Base-by-base conservation (phyloP, 2,797 vertebrate species). In the Clangula hyemalis region DNA sequence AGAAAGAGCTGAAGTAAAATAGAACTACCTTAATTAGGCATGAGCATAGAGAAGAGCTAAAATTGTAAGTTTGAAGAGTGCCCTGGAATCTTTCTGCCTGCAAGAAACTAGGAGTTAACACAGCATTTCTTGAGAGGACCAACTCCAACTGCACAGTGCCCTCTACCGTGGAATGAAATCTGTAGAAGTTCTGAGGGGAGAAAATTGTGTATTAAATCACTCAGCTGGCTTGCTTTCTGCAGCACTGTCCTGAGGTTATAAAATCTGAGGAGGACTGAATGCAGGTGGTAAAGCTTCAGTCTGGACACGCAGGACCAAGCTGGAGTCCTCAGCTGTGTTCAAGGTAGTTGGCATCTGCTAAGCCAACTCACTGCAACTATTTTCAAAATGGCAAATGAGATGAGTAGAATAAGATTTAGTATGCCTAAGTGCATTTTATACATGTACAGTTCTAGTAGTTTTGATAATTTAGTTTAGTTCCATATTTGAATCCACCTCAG, bases 131-230 rank as follows among this genome's bases (percentile, higher is more conserved):
- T 13, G 6, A 72, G 32, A 81, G 32, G 34, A 66, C 4, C 5
- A 95, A 91, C 32, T 84, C 66, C 91, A 94, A 79, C 64, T 79
- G 77, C 90, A 95, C 80, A 95, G 91, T 96, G 95, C 94, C 93
- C 95, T 92, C 91, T 96, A 64, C 93, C 72, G 95, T 84, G 83
- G 88, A 87, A 86, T 49, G 13, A 84, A 93, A 86, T 68, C 39
- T 3, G 2, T 1, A 62, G 47, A 86, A 56, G 9, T 17, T 93
- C 24, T 32, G 60, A 91, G 47, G 62, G 56, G 20, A 84, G 21
- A 72, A 85, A 93, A 78, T 18, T 2, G 5, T 20, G 15, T 14
- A 25, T 86, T 57, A 45, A 88, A 70, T 57, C 66, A 45, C 56
- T 66, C 14, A 7, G 16, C 19, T 21, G 66, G 34, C 14, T 89